Evolutionary conservation across 2,888 invertebrate species (phyloP), one percentile per base, ranked within the genome.

Genomic region (Argynnis bischoffii): DNA sequence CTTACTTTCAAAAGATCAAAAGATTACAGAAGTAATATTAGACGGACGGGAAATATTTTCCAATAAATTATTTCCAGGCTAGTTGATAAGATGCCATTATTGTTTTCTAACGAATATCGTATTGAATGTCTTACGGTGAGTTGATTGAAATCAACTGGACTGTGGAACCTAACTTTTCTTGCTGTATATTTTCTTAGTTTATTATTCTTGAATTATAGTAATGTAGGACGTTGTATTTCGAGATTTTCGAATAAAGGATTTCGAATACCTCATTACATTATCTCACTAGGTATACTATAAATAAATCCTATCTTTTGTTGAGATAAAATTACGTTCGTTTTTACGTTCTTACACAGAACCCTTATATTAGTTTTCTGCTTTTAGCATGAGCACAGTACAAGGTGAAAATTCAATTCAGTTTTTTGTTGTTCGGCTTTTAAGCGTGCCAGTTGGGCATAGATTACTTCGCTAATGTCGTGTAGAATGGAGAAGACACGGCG

Each of bases 21-120:
- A 51, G 50, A 51, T 51, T 51, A 51, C 50, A 16, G 50, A 51
- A 51, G 50, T 51, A 51, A 51, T 51, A 51, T 51, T 16, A 51
- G 50, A 51, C 50, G 50, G 50, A 6, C 50, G 16, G 15, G n/a
- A 51, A 51, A 16, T 51, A 51, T 51, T 51, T 16, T 15, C 50
- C 0, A 51, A 51, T 41, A 41, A 41, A 41, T 41, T 2, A 41
- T 41, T 41, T 41, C 11, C 35, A 41, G 11, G 11, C 16, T 16
- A 16, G 16, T 51, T 1, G 16, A n/a, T 51, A 51, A n/a, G 50
- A 51, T 51, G 16, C n/a, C 16, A n/a, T 50, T 50, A 50, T n/a
- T 50, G n/a, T 50, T 50, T 50, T 50, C 50, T 50, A 50, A 50
- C 50, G 50, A 50, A 50, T 50, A 50, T n/a, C 16, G 13, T 14